Conservation (phyloP, 2,888 invertebrate genomes). For the Drosophila anomelani region DNA sequence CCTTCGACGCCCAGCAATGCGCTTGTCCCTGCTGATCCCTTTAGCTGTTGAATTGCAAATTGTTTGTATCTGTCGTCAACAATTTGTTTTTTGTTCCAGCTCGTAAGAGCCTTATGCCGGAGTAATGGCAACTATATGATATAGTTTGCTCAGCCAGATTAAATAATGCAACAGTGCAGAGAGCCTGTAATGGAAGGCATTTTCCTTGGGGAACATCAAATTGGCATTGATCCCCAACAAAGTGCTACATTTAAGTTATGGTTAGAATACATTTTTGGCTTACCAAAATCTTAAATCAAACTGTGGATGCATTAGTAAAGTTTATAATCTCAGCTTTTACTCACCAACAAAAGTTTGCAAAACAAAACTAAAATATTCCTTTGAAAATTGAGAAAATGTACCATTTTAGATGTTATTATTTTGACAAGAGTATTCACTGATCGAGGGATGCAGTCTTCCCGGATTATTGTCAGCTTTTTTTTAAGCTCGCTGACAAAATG, state of each 20-base stretch:
- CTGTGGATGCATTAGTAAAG: not conserved
- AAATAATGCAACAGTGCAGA: constrained; percentile 25
- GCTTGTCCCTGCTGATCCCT: constrained; percentile 78
- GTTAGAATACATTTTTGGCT: not conserved
- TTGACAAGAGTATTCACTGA: constrained; percentile 21
- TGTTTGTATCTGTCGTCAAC: constrained; percentile 76
- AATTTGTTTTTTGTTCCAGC: constrained; percentile 49
- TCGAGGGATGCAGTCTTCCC: not conserved
- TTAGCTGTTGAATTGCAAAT: constrained; percentile 81
- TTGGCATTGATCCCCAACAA: constrained; percentile 3
- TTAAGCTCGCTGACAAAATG: constrained; percentile 65
- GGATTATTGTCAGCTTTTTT: constrained; percentile 10
- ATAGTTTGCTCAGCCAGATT: constrained; percentile 36
- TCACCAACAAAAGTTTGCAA: not conserved
- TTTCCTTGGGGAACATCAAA: constrained; percentile 5
- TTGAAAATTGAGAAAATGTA: not conserved
- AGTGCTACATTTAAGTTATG: not conserved
- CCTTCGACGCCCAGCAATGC: constrained; percentile 52
- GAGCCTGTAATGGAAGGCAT: constrained; percentile 7
- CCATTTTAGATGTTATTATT: not conserved
- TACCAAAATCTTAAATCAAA: not conserved
- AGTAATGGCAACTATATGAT: constrained; percentile 37
- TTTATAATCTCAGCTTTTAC: not conserved
- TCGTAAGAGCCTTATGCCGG: constrained; percentile 35
- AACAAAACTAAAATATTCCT: too few relatives aligned